Evolutionary conservation across 2,113 vertebrate genomes (phyloP).

Genomic region (Carassius gibelio): DNA sequence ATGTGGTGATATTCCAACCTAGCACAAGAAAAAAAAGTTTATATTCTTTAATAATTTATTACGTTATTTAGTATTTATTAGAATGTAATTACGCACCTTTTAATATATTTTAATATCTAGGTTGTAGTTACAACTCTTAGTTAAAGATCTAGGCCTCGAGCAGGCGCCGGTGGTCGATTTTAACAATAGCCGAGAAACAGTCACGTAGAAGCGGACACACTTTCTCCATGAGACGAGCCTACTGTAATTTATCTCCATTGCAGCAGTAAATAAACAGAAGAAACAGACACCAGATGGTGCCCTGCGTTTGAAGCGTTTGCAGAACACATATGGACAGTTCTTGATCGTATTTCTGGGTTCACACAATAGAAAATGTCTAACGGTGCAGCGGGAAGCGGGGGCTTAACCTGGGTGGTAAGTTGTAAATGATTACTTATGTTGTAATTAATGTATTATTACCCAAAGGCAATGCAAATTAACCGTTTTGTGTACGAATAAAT

Average conservation of each 20-base stretch:
- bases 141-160: conserved; percentile 70
- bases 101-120: not conserved
- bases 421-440: not conserved
- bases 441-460: not conserved
- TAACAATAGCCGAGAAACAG: conserved; percentile 76
- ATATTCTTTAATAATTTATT: conserved; percentile 28
- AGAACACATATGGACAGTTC: conserved; percentile 59
- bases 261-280: not conserved
- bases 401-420: conserved; percentile 85
- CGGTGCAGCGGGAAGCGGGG: conserved; percentile 81
- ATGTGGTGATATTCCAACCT: conserved; percentile 55
- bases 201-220: conserved; percentile 14
- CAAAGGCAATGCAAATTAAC: not conserved
- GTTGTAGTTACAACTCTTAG: conserved; percentile 61
- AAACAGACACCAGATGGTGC: conserved; percentile 25
- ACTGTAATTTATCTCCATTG: not conserved
- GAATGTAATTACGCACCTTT: conserved; percentile 43
- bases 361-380: conserved; percentile 90
- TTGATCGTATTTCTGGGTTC: conserved; percentile 54
- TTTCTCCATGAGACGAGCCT: conserved; percentile 52
- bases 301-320: conserved; percentile 55
- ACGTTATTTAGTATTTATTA: not conserved
- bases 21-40: conserved; percentile 21
- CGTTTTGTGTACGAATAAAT: not conserved
- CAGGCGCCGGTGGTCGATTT: conserved; percentile 73